Percentiles rank a stretch among this genome's conserved stretches.
Evolutionary conservation across 1,140 invertebrate genomes (phyloP).

Genomic region (Maniola jurtina): DNA sequence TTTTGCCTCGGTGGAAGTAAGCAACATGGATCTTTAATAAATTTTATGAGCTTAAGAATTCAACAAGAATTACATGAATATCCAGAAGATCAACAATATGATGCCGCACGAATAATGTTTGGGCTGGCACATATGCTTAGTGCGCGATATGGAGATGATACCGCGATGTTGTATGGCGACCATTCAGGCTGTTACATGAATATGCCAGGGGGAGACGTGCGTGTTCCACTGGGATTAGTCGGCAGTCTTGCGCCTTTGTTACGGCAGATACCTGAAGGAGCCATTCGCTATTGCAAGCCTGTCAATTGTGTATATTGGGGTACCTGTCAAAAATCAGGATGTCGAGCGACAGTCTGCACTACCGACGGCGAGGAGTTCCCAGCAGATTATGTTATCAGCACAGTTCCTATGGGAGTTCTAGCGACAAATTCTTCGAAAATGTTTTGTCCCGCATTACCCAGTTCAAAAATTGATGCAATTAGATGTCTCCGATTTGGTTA

Average conservation of each 20-base stretch:
- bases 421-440: conserved; percentile 82
- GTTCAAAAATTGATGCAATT: conserved; percentile 85
- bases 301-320: conserved; percentile 83
- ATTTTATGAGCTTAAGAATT: conserved; percentile 82
- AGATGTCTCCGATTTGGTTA: conserved; percentile 82
- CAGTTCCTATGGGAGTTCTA: conserved; percentile 87
- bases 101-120: conserved; percentile 83
- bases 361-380: conserved; percentile 84
- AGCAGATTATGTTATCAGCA: conserved; percentile 88
- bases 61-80: conserved; percentile 83
- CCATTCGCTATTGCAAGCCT: conserved; percentile 81
- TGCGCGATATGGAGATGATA: conserved; percentile 80
- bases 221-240: conserved; percentile 81
- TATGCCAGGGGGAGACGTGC: conserved; percentile 82
- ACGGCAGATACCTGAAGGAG: conserved; percentile 79
- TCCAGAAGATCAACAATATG: conserved; percentile 82
- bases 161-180: conserved; percentile 81
- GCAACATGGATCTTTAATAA: conserved; percentile 81
- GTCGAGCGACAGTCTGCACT: conserved; percentile 80
- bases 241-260: conserved; percentile 82
- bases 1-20: conserved; percentile 79
- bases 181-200: conserved; percentile 81
- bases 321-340: conserved; percentile 68
- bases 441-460: conserved; percentile 85
- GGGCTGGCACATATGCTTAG: conserved; percentile 80